Base-by-base conservation (phyloP, 1,140 invertebrate species). In the Homarus americanus region DNA sequence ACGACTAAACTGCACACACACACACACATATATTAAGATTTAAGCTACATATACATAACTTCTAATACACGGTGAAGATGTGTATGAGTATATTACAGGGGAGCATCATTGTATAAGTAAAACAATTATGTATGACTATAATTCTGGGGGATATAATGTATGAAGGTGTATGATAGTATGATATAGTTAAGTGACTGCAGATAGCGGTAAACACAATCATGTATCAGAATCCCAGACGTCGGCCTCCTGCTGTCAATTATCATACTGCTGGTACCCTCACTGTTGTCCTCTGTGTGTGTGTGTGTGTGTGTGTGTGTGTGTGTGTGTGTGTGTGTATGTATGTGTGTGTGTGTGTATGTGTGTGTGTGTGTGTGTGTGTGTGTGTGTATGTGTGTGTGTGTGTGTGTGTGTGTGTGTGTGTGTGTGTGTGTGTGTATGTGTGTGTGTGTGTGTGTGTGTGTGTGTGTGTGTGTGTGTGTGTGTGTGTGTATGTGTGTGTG, bases 291-390 rank as follows among this genome's bases (percentile, higher is more conserved):
- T n/a, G 28, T 73, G 38, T 78, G 76, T 40, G 76, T 78, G 76
- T 40, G 76, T 72, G 66, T 72, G 66, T 72, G 66, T 72, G 66
- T 72, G 66, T 72, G n/a, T 73, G n/a, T 73, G n/a, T 73, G n/a
- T 73, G n/a, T 73, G n/a, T 73, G n/a, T 73, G n/a, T 73, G n/a
- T 73, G n/a, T 79, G 38, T 79, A 20, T 41, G 9, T 79, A 28
- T 79, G 5, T n/a, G 20, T 79, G 9, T 79, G 38, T 79, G 38
- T 79, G 40, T 78, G n/a, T 49, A 41, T 38, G 40, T 17, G 40
- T 17, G 40, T 28, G 69, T 24, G 69, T 24, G 69, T 73, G 69
- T 73, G n/a, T n/a, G n/a, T n/a, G n/a, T n/a, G n/a, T n/a, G n/a
- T n/a, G 24, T n/a, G 15, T 41, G n/a, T 40, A 17, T 34, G n/a